Base-by-base conservation (phyloP, 1,140 invertebrate species). In the Drepana arcuata region DNA sequence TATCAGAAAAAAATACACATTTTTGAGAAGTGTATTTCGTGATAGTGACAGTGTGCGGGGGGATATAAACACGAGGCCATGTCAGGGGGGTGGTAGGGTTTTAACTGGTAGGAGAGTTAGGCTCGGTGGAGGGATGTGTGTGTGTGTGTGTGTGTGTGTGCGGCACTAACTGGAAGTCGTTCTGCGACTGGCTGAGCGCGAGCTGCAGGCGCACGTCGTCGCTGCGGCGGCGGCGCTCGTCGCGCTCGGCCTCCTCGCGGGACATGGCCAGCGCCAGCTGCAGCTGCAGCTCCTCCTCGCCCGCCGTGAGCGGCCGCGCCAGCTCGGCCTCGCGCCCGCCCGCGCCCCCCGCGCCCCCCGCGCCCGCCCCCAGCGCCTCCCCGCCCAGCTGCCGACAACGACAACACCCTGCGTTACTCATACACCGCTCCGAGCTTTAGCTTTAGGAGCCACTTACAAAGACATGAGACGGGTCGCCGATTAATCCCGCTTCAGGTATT, bases 181-280 rank as follows among this genome's bases (percentile, higher is more conserved):
- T 92, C 79, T 96, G 90, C 77, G 94, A 96, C 84, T 97, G 95
- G 67, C 93, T 94, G 25, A 98, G 85, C 0, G 95, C 97, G 73
- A 99, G 87, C 82, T 98, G 95, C 42, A 99, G 86, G 53, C 96
- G 88, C 29, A 99, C 92, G 74, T 97, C 96, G 77, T 99, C 96
- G 55, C 93, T 95, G 44, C 95, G 89, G 30, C 95, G 87, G 72
- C 95, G 90, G 56, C 96, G 91, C 80, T 98, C 94, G 66, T 99
- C 96, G 71, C 97, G 92, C 64, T 99, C 97, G 14, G 97, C 96
- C 85, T 99, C 98, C 81, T 99, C 98, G 42, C 97, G 91, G 33
- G 95, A 98, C 94, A 99, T 98, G 27, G 97, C 98, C 65, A 99
- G 85, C 15, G 98, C 98, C 57, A 99, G 87, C 84, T 99, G 96